phyloP scores from a whole-genome alignment of 2,888 invertebrate genomes.

The Terebella lapidaria region DNA sequence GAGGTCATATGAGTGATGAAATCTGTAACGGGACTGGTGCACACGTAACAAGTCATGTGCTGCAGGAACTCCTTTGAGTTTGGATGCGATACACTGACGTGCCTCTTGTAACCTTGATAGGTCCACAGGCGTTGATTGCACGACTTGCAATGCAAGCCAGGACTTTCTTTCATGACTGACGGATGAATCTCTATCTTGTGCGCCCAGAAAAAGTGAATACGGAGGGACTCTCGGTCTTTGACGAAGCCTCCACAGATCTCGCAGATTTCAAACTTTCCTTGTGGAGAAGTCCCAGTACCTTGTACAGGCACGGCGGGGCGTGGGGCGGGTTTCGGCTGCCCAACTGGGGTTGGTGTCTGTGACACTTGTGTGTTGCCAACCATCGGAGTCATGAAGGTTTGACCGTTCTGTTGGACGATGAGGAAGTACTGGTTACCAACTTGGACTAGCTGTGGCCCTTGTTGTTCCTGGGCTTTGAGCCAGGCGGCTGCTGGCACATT shows the following conservation, averaged over 20 bases:
- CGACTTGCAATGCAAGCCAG: slow-evolving; percentile 91
- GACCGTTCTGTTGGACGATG: slow-evolving; percentile 7
- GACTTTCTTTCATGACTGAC: slow-evolving; percentile 51
- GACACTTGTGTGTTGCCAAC: not conserved
- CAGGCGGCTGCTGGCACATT: not conserved
- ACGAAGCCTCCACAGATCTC: slow-evolving; percentile 97
- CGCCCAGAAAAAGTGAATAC: slow-evolving; percentile 97
- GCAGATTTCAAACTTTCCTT: slow-evolving; percentile 62
- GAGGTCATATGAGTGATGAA: slow-evolving; percentile 1
- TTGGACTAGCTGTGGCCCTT: slow-evolving; percentile 8
- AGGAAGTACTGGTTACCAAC: slow-evolving; percentile 12
- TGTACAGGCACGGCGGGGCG: not conserved
- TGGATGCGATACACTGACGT: slow-evolving; percentile 65
- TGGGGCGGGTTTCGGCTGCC: not conserved
- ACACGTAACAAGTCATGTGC: not conserved
- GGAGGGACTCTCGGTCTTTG: slow-evolving; percentile 85
- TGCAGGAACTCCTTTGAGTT: not conserved
- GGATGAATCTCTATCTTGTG: slow-evolving; percentile 65
- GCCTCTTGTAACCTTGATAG: slow-evolving; percentile 91
- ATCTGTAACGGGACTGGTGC: not conserved
- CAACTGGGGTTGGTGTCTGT: not conserved
- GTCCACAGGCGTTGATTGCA: slow-evolving; percentile 96
- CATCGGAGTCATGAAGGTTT: slow-evolving; percentile 6
- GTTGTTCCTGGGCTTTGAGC: not conserved
- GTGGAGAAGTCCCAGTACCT: not conserved